Percentiles rank a stretch among this genome's conserved stretches.
These are phyloP conservation scores for Liasis olivaceus DNA, from an alignment of 2,797 vertebrate genomes.

Conservation along the genomic window DNA sequence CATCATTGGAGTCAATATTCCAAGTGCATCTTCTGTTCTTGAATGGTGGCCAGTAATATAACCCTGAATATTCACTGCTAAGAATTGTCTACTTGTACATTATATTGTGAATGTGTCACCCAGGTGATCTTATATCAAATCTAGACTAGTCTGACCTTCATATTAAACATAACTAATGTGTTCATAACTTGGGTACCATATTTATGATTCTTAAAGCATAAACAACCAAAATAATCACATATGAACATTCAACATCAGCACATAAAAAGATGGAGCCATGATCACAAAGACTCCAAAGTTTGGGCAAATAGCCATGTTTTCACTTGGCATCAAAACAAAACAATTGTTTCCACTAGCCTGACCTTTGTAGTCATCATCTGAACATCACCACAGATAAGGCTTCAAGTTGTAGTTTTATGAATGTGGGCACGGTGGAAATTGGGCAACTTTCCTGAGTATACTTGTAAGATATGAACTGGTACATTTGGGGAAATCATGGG, in stretches of 20 bases:
- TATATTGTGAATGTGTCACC: neutral
- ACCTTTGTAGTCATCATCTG: neutral
- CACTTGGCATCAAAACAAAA: too few relatives aligned
- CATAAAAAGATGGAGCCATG: neutral
- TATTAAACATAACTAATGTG: neutral
- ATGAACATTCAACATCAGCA: neutral
- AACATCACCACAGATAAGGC: neutral
- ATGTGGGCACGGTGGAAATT: neutral
- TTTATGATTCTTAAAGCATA: neutral
- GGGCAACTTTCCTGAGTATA: neutral
- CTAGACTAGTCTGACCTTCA: neutral
- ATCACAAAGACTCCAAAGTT: neutral
- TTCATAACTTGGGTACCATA: neutral
- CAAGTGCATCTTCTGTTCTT: neutral
- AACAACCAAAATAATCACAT: neutral
- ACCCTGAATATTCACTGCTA: neutral
- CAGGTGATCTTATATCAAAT: neutral
- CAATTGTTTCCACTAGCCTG: neutral
- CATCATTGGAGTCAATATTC: slow-evolving; percentile 2
- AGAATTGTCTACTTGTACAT: neutral
- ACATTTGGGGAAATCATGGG: neutral
- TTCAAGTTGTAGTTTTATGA: neutral
- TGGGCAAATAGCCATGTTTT: neutral
- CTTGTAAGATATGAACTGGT: neutral
- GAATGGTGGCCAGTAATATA: neutral